These are phyloP conservation scores for Erebia ligea DNA, from an alignment of 2,888 invertebrate genomes.

Conservation along the genomic window DNA sequence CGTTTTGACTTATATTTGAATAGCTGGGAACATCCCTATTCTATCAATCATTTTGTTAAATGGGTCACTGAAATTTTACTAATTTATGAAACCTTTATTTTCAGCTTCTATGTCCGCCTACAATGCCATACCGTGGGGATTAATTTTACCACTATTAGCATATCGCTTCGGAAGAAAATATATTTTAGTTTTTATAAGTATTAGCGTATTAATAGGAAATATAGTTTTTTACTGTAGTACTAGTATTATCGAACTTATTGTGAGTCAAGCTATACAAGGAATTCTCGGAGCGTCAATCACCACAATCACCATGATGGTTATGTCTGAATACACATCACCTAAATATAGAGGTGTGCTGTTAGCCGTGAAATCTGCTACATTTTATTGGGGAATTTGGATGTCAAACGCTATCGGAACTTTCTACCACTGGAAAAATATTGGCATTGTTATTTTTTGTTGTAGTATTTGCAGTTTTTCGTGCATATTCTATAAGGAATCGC, in stretches of 20 bases:
- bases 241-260: background rate
- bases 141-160: conserved; percentile 1
- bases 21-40: no score
- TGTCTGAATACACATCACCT: no score
- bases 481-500: conserved; percentile 40
- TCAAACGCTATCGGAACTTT: conserved; percentile 44
- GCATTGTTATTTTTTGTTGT: conserved; percentile 30
- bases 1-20: no score
- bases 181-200: conserved; percentile 8
- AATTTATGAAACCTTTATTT: conserved; percentile 13
- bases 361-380: conserved; percentile 36
- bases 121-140: conserved; percentile 2
- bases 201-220: conserved; percentile 19
- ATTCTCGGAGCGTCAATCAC: no score
- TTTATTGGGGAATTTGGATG: conserved; percentile 40
- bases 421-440: conserved; percentile 41
- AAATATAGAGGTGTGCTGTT: conserved; percentile 38
- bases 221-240: conserved; percentile 26
- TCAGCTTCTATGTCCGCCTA: conserved; percentile 7
- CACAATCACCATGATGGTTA: no score
- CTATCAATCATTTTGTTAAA: no score
- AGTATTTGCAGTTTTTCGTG: conserved; percentile 29
- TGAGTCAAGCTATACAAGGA: no score
- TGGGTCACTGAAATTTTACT: no score
- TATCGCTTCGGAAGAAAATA: background rate